phyloP scores from a whole-genome alignment of 2,888 invertebrate genomes.

The Xanthorhoe designata region DNA sequence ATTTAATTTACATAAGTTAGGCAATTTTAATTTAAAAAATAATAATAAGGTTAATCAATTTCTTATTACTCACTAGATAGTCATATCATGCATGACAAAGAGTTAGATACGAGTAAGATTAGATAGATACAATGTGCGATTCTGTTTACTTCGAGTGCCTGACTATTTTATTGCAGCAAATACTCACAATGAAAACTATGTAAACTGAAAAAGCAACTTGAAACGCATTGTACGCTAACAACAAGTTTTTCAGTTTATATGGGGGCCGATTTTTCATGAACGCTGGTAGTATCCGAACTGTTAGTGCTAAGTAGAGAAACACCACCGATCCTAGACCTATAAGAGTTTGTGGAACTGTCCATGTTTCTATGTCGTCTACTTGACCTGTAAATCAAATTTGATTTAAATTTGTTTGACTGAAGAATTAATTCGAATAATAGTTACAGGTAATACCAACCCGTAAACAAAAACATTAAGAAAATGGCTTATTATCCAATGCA shows the following conservation, averaged over 20 bases:
- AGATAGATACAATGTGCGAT: not conserved
- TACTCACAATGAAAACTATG: slow-evolving; percentile 85
- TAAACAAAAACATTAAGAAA: too few species aligned
- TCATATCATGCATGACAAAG: too few species aligned
- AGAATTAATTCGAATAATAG: too few species aligned
- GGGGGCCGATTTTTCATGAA: slow-evolving; percentile 88
- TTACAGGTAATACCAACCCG: too few species aligned
- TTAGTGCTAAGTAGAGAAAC: slow-evolving; percentile 88
- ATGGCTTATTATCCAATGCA: too few species aligned
- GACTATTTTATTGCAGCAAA: slow-evolving; percentile 37
- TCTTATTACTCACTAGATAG: too few species aligned
- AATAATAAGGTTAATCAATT: too few species aligned
- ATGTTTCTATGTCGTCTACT: slow-evolving; percentile 52
- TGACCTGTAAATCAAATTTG: slow-evolving; percentile 51
- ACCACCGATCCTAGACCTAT: slow-evolving; percentile 69
- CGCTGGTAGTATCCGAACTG: slow-evolving; percentile 88
- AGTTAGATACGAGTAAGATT: too few species aligned
- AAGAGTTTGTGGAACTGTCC: slow-evolving; percentile 64
- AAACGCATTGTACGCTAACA: slow-evolving; percentile 88
- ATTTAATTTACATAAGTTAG: too few species aligned
- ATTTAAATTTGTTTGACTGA: too few species aligned
- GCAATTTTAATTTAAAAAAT: not conserved
- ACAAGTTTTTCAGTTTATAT: slow-evolving; percentile 86
- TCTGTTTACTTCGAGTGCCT: not conserved
- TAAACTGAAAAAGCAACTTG: slow-evolving; percentile 88